Conservation (phyloP, 2,888 invertebrate species). For the Pterobdella sp. region DNA sequence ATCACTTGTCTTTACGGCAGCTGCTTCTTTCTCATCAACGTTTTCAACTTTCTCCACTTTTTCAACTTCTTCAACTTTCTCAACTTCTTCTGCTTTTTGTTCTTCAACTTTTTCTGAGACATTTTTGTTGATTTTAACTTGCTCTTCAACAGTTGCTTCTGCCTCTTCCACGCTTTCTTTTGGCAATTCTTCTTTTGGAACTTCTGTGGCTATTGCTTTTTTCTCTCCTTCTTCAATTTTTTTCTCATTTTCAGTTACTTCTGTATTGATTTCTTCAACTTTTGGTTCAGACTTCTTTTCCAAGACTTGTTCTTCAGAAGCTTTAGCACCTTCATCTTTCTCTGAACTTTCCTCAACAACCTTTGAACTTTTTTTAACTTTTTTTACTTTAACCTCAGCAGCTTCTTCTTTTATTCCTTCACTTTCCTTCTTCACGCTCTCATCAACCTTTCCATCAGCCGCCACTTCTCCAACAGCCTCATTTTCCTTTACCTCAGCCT, state of each 20-base stretch:
- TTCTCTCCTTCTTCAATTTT: slow-evolving; percentile 2
- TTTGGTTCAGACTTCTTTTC: neutral
- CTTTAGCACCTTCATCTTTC: neutral
- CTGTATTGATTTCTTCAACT: neutral
- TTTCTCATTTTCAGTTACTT: neutral
- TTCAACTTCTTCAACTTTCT: neutral
- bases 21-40: neutral
- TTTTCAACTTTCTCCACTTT: neutral
- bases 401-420: neutral
- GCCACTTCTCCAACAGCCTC: slow-evolving; percentile 8
- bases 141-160: neutral
- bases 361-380: neutral
- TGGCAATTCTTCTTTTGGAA: neutral
- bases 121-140: neutral
- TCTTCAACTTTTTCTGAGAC: neutral
- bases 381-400: neutral
- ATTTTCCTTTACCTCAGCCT: neutral
- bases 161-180: neutral
- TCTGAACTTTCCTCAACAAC: neutral
- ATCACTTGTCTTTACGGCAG: neutral
- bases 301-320: neutral
- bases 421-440: neutral
- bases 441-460: neutral
- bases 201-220: neutral
- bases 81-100: neutral